phyloP scores from a whole-genome alignment of 2,888 invertebrate genomes.

The Cantharis lateralis region DNA sequence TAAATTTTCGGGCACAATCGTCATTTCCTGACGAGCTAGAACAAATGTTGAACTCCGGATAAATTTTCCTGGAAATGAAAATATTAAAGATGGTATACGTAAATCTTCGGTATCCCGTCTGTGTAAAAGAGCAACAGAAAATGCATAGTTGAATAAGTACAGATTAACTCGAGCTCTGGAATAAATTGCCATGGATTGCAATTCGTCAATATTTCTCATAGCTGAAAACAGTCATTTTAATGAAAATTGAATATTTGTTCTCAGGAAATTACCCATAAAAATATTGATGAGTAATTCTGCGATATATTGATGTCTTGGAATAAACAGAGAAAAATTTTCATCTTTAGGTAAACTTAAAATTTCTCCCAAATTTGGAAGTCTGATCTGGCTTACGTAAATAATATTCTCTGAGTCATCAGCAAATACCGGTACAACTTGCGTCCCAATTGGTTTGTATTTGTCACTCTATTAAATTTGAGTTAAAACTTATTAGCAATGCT shows the following conservation, averaged over 20 bases:
- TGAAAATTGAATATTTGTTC: conserved; percentile 25
- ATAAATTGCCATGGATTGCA: conserved; percentile 71
- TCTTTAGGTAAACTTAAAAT: conserved; percentile 64
- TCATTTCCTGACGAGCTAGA: conserved; percentile 70
- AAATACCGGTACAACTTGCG: conserved; percentile 65
- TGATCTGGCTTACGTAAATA: conserved; percentile 61
- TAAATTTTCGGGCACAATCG: conserved; percentile 63
- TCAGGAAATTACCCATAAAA: conserved; percentile 64
- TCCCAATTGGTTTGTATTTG: conserved; percentile 62
- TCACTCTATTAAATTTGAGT: conserved; percentile 52
- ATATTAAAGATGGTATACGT: conserved; percentile 72
- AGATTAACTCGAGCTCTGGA: conserved; percentile 77
- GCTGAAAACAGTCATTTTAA: conserved; percentile 53
- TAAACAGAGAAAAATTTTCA: conserved; percentile 76
- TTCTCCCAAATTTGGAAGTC: conserved; percentile 62
- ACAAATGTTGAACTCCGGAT: conserved; percentile 74
- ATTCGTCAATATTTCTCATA: conserved; percentile 71
- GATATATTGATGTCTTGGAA: conserved; percentile 71
- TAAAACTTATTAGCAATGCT: not conserved
- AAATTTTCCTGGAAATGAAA: conserved; percentile 83
- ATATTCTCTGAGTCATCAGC: conserved; percentile 59
- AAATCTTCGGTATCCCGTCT: conserved; percentile 72
- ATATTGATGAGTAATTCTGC: conserved; percentile 72
- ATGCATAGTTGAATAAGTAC: conserved; percentile 78
- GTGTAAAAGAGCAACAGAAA: conserved; percentile 76